Evolutionary conservation across 2,888 invertebrate genomes (phyloP), one percentile per base, ranked within the genome.

Genomic region (Meiosimyza platycephala): DNA sequence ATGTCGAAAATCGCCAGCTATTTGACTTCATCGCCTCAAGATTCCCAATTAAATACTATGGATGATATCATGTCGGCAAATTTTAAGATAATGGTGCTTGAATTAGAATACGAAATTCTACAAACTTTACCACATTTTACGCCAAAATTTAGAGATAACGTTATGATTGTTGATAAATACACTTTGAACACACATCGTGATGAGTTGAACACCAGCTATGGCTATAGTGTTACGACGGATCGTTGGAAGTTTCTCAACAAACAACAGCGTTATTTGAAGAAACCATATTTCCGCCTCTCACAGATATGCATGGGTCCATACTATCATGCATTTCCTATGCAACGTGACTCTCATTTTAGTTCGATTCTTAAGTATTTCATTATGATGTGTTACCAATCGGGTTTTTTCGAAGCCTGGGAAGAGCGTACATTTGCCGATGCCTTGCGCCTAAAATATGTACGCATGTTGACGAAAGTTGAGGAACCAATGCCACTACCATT

Each of bases 1-100:
- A 73, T 80, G 22, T 78, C 82, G 1, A 81, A 82, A 52, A 78
- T 85, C 77, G 75, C 85, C 18, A 85, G 85, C 64, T 85, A 79
- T 71, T 75, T 85, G 6, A 80, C 83, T 1, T 76, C 79, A 0
- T 75, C 79, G 0, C 80, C 79, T 5, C 62, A 74, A 0, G 76
- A 74, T 2, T 55, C 57, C 0, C 85, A 85, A 72, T 63, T 85
- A 1, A 75, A 80, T 48, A 80, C 80, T 0, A 64, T 80, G 3
- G 73, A 83, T 48, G 85, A 85, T 33, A 72, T 85, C 1, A 78
- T 84, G 0, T 72, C 76, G 4, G 78, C 79, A 2, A 73, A 81
- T 55, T 70, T 85, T 3, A 76, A 77, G 15, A 79, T 85, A 9
- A 71, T 79, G 52, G 72, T 80, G 2, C 74, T 79, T 9, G 48